phyloP scores from a whole-genome alignment of 64 coral and sea anemone genomes.

The Montipora capricornis region DNA sequence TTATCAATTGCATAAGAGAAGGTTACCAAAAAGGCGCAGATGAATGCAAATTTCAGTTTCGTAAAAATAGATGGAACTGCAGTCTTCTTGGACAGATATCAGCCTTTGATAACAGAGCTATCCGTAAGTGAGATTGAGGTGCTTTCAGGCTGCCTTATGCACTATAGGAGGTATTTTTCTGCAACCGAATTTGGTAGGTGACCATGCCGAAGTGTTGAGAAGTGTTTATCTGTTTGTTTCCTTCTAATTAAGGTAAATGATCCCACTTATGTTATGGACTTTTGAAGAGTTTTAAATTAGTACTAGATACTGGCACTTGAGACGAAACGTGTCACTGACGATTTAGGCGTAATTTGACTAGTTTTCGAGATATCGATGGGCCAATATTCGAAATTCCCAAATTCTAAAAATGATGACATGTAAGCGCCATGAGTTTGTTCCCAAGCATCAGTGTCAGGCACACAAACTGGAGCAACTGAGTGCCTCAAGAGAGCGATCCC shows the following conservation, averaged over 20 bases:
- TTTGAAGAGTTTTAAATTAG: neutral
- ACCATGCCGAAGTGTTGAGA: neutral
- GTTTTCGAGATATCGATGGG: neutral
- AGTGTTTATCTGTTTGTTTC: conserved; percentile 49
- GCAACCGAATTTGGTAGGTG: neutral
- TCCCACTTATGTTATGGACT: conserved; percentile 19
- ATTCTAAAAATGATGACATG: too few species aligned
- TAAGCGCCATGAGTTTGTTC: too few species aligned
- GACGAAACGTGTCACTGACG: neutral
- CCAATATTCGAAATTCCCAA: too few species aligned
- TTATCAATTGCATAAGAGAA: conserved; percentile 38
- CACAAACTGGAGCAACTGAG: too few species aligned
- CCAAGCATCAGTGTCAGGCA: too few species aligned
- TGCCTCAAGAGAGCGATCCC: too few species aligned
- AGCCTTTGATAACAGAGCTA: conserved; percentile 63
- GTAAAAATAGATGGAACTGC: conserved; percentile 95
- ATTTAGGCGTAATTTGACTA: neutral
- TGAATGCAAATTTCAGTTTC: conserved; percentile 92
- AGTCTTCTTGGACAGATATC: conserved; percentile 44
- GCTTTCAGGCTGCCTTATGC: neutral
- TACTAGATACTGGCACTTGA: neutral
- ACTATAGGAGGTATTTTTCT: neutral
- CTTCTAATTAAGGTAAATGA: conserved; percentile 3
- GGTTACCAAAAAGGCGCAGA: conserved; percentile 58
- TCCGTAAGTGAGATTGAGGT: conserved; percentile 60